Percentiles rank a stretch among this genome's conserved stretches.
Evolutionary conservation across 2,888 invertebrate genomes (phyloP).

Genomic region (Dicyrtomina minuta): DNA sequence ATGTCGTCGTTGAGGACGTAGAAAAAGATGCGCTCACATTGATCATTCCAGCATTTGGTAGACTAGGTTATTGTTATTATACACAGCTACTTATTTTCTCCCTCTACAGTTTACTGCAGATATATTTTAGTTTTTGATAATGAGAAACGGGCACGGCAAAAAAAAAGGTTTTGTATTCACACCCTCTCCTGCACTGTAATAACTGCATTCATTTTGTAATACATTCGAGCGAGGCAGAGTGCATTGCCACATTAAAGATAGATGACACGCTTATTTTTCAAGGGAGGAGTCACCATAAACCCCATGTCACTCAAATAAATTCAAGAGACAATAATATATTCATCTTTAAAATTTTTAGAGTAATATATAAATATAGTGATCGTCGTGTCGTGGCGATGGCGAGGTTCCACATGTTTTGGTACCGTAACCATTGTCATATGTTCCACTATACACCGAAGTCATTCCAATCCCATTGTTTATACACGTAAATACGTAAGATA

Average conservation of each 20-base stretch:
- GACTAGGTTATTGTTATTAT: too few species aligned
- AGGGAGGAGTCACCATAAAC: conserved; percentile 21
- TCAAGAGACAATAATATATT: conserved; percentile 14
- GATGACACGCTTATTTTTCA: conserved; percentile 29
- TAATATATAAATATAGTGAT: background rate
- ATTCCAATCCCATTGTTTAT: background rate
- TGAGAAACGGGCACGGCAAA: background rate
- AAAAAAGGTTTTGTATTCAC: conserved; percentile 4
- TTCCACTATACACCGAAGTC: background rate
- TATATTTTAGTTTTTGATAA: background rate
- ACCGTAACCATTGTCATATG: conserved; percentile 4
- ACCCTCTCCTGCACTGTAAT: background rate
- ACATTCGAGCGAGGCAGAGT: conserved; percentile 4
- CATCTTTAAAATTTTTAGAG: background rate
- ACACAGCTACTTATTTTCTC: background rate
- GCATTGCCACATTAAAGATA: conserved; percentile 24
- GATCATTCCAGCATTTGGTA: background rate
- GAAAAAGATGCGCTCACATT: background rate
- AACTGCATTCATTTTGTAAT: background rate
- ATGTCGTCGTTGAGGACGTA: background rate
- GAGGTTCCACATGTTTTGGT: background rate
- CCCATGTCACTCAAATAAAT: conserved; percentile 17
- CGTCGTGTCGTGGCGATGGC: background rate
- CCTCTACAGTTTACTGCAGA: too few species aligned
- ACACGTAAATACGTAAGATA: too few species aligned